These are phyloP conservation scores for Tychaedon coryphoeus DNA, from an alignment of 2,113 vertebrate species.

Conservation along the genomic window DNA sequence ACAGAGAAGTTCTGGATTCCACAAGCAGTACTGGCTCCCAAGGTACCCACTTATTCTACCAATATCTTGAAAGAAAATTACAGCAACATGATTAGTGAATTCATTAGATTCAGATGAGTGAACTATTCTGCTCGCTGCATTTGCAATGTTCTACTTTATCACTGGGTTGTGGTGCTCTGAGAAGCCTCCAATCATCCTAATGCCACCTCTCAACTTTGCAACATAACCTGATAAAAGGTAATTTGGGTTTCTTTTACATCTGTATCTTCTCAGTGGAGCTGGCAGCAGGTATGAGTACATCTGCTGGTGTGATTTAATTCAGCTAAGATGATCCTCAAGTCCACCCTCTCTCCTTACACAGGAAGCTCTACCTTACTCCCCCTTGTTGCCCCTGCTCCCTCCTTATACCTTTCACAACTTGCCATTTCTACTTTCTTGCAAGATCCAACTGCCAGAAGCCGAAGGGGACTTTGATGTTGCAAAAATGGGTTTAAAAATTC, in stretches of 20 bases:
- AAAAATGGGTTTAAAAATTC: background rate
- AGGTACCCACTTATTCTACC: conserved; percentile 7
- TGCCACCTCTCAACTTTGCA: background rate
- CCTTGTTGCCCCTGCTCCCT: background rate
- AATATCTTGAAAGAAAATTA: conserved; percentile 32
- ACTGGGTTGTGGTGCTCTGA: background rate
- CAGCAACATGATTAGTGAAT: conserved; percentile 6
- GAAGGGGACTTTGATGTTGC: background rate
- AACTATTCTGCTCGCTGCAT: background rate
- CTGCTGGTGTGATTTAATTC: background rate
- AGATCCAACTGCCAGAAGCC: background rate
- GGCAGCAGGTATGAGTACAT: background rate
- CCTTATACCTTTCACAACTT: background rate
- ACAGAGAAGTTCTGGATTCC: background rate
- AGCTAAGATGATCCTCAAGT: background rate
- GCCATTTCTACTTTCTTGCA: background rate
- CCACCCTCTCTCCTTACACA: background rate
- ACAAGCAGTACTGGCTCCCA: background rate
- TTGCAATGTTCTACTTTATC: background rate
- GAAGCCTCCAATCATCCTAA: conserved; percentile 15
- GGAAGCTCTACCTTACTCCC: background rate
- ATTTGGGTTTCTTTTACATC: background rate
- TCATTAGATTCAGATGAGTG: background rate
- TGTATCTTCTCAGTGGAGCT: background rate
- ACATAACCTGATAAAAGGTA: conserved; percentile 19